Evolutionary conservation across 2,113 vertebrate genomes (phyloP), one percentile per base, ranked within the genome.

Genomic region (Donacobius atricapilla): DNA sequence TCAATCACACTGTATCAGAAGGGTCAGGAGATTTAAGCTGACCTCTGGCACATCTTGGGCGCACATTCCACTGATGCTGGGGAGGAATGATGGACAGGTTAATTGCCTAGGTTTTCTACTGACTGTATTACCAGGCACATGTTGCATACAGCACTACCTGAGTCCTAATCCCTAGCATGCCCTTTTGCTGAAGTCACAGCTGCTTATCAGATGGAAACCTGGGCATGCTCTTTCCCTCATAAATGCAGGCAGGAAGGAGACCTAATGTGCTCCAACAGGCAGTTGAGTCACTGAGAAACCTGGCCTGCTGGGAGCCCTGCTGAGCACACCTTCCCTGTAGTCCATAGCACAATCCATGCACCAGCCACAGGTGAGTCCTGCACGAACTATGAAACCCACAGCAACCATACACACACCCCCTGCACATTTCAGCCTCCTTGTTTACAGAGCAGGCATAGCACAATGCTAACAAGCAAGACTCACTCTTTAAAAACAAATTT

Each of bases 281-380:
- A 56, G 23, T 39, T 76, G 35, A 2, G 57, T 25, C 51, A 20
- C 48, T 15, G 35, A 18, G 35, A 56, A 86, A 44, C 13, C 35
- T 2, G 25, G 66, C 9, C 51, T 50, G n/a, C 60, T 19, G 39
- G 27, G 44, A 87, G 72, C 24, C 40, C 68, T 40, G 37, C 50
- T 3, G 35, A 81, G 17, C 15, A 50, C 51, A 24, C 54, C 51
- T 33, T 53, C 31, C n/a, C 42, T 25, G 20, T 0, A 31, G 58
- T 7, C 22, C 28, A 6, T 0, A 10, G 25, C 19, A 53, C 25
- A 18, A 6, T 7, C 39, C 44, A 13, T 3, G 16, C 57, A 23
- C 4, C 33, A 63, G 51, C 23, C 61, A 9, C 0, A 2, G 10
- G 31, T 2, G 3, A 56, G 17, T 20, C 47, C 60, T 27, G 9